Conservation (phyloP, 2,888 invertebrate species). For the Therioaphis trifolii region DNA sequence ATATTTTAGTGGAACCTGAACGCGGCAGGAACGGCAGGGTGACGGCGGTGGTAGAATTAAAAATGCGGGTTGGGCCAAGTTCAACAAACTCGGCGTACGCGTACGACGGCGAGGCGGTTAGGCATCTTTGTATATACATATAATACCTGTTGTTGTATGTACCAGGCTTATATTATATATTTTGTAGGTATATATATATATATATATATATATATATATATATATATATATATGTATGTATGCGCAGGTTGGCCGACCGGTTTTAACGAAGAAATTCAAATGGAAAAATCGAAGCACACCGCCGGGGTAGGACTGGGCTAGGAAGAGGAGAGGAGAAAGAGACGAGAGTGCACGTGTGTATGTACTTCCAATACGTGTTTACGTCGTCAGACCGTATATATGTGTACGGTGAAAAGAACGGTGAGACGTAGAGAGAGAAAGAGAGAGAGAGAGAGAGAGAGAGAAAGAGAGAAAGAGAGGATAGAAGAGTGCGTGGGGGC, state of each 20-base stretch:
- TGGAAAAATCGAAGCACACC: slow-evolving; percentile 21
- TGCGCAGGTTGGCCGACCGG: slow-evolving; percentile 40
- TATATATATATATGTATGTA: neutral
- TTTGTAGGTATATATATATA: no score
- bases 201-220: neutral
- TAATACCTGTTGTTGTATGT: no score
- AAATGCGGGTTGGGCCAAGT: slow-evolving; percentile 58
- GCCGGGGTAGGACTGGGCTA: neutral
- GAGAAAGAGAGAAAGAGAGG: no score
- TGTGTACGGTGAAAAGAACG: neutral
- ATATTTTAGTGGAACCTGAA: neutral
- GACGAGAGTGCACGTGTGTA: neutral
- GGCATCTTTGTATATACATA: no score
- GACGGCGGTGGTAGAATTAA: neutral
- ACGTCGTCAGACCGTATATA: neutral
- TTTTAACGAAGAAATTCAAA: slow-evolving; percentile 55
- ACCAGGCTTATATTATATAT: neutral
- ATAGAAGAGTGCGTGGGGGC: no score
- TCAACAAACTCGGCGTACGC: slow-evolving; percentile 58
- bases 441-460: neutral
- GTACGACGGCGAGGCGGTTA: slow-evolving; percentile 17
- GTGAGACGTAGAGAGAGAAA: neutral
- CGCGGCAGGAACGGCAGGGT: neutral
- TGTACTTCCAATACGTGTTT: neutral
- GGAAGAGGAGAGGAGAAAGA: neutral